phyloP scores from a whole-genome alignment of 2,888 invertebrate genomes.

The Rosalia funebris region DNA sequence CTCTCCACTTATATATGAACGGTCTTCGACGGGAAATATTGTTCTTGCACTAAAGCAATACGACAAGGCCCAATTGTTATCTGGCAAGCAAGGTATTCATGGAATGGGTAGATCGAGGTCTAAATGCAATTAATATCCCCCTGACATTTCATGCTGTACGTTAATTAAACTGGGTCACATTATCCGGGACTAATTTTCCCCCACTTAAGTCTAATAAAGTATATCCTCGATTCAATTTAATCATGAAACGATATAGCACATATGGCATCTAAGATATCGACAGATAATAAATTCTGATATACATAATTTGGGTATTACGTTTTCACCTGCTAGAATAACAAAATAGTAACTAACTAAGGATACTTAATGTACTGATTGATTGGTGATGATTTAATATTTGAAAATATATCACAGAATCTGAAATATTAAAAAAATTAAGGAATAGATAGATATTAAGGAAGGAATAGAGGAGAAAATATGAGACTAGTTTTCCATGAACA shows the following conservation, averaged over 20 bases:
- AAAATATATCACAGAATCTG: too few relatives aligned
- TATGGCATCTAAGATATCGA: not conserved
- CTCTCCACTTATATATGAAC: too few relatives aligned
- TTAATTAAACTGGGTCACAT: conserved; percentile 3
- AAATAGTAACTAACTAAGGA: too few relatives aligned
- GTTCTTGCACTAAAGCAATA: too few relatives aligned
- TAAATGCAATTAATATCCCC: conserved; percentile 11
- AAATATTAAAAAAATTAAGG: too few relatives aligned
- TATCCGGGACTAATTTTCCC: not conserved
- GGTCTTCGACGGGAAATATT: too few relatives aligned
- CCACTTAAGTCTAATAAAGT: conserved; percentile 1
- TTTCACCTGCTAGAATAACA: not conserved
- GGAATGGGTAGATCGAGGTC: not conserved
- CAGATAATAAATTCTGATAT: not conserved
- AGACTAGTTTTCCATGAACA: too few relatives aligned
- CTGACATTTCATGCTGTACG: conserved; percentile 3
- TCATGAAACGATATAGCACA: not conserved
- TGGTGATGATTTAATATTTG: too few relatives aligned
- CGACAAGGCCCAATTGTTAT: not conserved
- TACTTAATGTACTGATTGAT: too few relatives aligned
- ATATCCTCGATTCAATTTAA: not conserved
- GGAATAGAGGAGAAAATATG: too few relatives aligned
- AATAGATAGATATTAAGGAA: too few relatives aligned
- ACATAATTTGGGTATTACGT: not conserved
- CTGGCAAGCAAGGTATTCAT: not conserved